Evolutionary conservation across 2,797 vertebrate genomes (phyloP), one percentile per base, ranked within the genome.

Genomic region (Mallotus villosus): DNA sequence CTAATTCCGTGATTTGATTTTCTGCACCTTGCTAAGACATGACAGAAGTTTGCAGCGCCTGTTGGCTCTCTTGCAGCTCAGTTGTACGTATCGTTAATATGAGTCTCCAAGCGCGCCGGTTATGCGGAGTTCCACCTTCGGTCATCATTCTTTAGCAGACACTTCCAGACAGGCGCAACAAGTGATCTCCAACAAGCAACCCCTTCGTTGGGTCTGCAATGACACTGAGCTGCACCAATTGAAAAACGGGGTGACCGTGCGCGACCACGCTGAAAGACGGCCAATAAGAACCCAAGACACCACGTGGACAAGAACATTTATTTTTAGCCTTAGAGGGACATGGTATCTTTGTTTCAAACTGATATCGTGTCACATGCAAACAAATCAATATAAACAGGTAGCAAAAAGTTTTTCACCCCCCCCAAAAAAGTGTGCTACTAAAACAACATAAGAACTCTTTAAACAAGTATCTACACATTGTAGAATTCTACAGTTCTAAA

Each of bases 271-370:
- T 25, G 21, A 9, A 8, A 25, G 37, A 19, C 5, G 37, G 8
- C 85, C 83, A 86, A 84, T 87, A 81, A 81, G 21, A 62, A 53
- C 0, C 19, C n/a, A n/a, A 55, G 7, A 68, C 32, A 16, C 34
- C 57, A 21, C 64, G 68, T 64, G 75, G 75, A 74, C 69, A 76
- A 51, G 55, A 21, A 27, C 1, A 3, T 73, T 65, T 92, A 92
- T 89, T 89, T 85, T 82, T 86, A 88, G 84, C 77, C 61, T 72
- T 4, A 62, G 71, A 24, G 51, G 51, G 51, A n/a, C 51, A 55
- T 55, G 51, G 51, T n/a, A 55, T n/a, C 16, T 55, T 55, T 55
- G 51, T 5, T 55, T n/a, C 51, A 55, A 17, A 55, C 17, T 46
- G 41, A 14, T 14, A 46, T 37, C 34, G 34, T 37, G 34, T 11